phyloP scores from a whole-genome alignment of 2,113 vertebrate genomes.

The Leucopsar rothschildi region DNA sequence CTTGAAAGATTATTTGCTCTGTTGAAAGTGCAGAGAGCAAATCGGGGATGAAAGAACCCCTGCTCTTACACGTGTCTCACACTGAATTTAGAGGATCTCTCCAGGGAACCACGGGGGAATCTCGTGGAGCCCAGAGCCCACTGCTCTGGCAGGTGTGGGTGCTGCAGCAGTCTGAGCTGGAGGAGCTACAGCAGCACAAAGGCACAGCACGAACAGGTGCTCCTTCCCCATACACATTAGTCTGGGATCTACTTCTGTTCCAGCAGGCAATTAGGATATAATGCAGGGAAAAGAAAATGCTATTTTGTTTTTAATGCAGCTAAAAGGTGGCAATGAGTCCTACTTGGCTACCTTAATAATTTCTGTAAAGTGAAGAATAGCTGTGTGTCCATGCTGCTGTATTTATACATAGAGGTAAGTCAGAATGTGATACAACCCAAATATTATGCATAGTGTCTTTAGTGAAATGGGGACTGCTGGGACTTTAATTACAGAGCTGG shows the following conservation, averaged over 20 bases:
- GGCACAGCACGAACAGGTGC: neutral
- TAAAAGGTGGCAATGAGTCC: neutral
- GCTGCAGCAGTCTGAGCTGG: neutral
- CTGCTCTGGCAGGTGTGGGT: neutral
- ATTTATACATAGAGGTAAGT: neutral
- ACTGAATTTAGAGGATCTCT: neutral
- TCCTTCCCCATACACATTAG: neutral
- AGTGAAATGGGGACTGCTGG: neutral
- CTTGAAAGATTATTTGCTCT: neutral
- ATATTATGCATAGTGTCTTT: slow-evolving; percentile 5
- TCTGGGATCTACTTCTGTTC: neutral
- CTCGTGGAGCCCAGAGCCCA: neutral
- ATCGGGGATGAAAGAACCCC: neutral
- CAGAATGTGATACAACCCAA: neutral
- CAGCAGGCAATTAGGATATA: neutral
- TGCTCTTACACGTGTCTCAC: neutral
- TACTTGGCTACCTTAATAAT: neutral
- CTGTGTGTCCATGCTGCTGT: neutral
- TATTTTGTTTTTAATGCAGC: neutral
- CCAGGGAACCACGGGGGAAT: neutral
- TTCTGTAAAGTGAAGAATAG: neutral
- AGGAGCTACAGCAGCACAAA: neutral
- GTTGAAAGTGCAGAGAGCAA: neutral
- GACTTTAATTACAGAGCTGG: slow-evolving; percentile 48
- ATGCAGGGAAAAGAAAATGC: neutral